These are phyloP conservation scores for Trissolcus brochymenae DNA, from an alignment of 2,888 invertebrate species.

Conservation along the genomic window DNA sequence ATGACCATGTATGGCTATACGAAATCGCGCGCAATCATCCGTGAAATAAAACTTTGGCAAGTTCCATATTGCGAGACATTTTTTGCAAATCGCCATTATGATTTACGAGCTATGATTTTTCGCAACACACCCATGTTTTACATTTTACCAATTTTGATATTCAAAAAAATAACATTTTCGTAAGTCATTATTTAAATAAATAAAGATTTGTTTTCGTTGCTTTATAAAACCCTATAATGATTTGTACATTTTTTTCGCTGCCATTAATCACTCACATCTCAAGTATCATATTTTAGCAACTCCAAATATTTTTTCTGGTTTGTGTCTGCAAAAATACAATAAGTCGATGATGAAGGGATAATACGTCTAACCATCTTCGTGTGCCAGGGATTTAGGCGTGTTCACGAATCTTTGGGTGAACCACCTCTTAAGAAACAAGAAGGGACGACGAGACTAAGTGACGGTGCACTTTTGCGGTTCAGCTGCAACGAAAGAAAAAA, in stretches of 20 bases:
- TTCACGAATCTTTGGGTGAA: constrained; percentile 44
- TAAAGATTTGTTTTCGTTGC: too few relatives aligned
- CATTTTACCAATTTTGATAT: too few relatives aligned
- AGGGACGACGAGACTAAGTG: constrained; percentile 14
- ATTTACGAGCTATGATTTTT: constrained; percentile 23
- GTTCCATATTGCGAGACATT: constrained; percentile 21
- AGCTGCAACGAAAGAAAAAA: constrained; percentile 14
- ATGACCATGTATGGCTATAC: constrained; percentile 46
- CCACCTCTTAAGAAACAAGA: constrained; percentile 24
- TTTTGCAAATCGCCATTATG: constrained; percentile 20
- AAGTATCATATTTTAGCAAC: constrained; percentile 26
- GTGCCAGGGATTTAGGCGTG: constrained; percentile 38
- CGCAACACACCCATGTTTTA: neutral
- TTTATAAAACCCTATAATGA: neutral
- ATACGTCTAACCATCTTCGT: constrained; percentile 69
- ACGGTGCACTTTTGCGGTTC: constrained; percentile 46
- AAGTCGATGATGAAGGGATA: constrained; percentile 70
- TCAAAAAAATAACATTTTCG: too few relatives aligned
- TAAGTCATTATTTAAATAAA: too few relatives aligned
- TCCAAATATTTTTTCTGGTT: constrained; percentile 39
- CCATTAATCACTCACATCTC: constrained; percentile 28
- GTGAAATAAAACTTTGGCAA: constrained; percentile 43
- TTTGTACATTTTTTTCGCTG: neutral
- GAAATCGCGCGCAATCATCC: constrained; percentile 52
- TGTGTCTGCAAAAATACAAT: constrained; percentile 58